A percentile compares a stretch with the other conserved stretches of the same genome.
Evolutionary conservation across 2,113 vertebrate genomes (phyloP).

Genomic region (Cheilinus undulatus): DNA sequence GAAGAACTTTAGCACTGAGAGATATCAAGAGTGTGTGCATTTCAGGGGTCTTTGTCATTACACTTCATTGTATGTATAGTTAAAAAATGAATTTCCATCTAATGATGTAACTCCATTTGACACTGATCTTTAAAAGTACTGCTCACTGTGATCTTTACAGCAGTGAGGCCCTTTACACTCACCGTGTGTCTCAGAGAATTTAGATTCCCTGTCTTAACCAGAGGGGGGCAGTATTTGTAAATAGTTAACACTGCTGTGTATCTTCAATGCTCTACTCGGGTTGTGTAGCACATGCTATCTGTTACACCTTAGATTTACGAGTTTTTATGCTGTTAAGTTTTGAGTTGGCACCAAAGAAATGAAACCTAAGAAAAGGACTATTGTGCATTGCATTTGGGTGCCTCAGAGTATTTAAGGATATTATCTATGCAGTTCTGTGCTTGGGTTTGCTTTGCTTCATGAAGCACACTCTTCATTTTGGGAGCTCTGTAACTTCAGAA

Average conservation of each 20-base stretch:
- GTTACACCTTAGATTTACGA: constrained; percentile 39
- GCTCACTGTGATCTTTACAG: constrained; percentile 51
- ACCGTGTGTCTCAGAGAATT: constrained; percentile 32
- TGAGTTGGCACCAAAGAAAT: constrained; percentile 65
- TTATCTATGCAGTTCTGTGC: constrained; percentile 73
- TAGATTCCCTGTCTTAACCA: constrained; percentile 38
- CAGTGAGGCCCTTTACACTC: constrained; percentile 24
- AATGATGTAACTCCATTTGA: constrained; percentile 28
- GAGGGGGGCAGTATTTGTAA: constrained; percentile 71
- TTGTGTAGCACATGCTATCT: constrained; percentile 35
- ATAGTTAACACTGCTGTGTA: constrained; percentile 57
- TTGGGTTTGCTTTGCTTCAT: constrained; percentile 69
- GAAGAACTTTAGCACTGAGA: constrained; percentile 38
- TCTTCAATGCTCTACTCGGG: constrained; percentile 36
- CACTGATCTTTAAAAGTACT: constrained; percentile 12
- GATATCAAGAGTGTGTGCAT: neutral
- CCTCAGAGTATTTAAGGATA: constrained; percentile 49
- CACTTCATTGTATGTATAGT: constrained; percentile 20
- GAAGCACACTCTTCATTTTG: constrained; percentile 58
- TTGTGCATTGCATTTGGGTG: constrained; percentile 49
- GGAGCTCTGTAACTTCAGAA: constrained; percentile 54
- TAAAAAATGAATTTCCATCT: neutral
- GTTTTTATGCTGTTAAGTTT: constrained; percentile 54
- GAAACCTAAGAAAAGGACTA: neutral
- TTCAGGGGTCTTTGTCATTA: constrained; percentile 22